phyloP scores from a whole-genome alignment of 2,888 invertebrate species.

The Eupsilia transversa region DNA sequence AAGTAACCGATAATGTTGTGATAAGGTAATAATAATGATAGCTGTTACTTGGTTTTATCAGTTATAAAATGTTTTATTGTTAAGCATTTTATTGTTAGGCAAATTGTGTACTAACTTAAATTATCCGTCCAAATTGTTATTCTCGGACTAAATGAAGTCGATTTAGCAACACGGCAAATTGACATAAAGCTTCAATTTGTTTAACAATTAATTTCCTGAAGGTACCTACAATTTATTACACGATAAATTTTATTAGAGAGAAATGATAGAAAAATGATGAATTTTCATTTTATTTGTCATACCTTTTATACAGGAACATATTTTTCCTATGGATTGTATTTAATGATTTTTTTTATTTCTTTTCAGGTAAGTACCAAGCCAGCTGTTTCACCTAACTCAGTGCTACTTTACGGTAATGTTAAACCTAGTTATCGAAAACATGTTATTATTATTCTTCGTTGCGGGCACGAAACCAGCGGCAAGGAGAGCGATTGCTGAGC shows the following conservation, averaged over 20 bases:
- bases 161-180: not conserved
- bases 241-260: not conserved
- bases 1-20: slow-evolving; percentile 44
- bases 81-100: no score
- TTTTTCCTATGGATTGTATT: not conserved
- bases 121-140: no score
- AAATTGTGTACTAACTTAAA: not conserved
- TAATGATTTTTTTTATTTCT: slow-evolving; percentile 22
- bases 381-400: not conserved
- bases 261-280: not conserved
- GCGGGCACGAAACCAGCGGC: no score
- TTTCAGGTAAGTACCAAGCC: slow-evolving; percentile 56
- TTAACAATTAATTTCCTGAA: not conserved
- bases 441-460: not conserved
- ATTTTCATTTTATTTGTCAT: not conserved
- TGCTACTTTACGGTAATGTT: slow-evolving; percentile 38
- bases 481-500: no score
- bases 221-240: not conserved
- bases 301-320: not conserved
- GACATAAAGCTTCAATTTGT: not conserved
- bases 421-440: not conserved
- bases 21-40: slow-evolving; percentile 37
- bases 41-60: slow-evolving; percentile 32
- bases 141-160: not conserved
- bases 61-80: not conserved